Evolutionary conservation across 30 jellyfish, hydroid and myxozoan genomes (phyloP), one percentile per base, ranked within the genome.

Genomic region (Nemopilema nomurai): DNA sequence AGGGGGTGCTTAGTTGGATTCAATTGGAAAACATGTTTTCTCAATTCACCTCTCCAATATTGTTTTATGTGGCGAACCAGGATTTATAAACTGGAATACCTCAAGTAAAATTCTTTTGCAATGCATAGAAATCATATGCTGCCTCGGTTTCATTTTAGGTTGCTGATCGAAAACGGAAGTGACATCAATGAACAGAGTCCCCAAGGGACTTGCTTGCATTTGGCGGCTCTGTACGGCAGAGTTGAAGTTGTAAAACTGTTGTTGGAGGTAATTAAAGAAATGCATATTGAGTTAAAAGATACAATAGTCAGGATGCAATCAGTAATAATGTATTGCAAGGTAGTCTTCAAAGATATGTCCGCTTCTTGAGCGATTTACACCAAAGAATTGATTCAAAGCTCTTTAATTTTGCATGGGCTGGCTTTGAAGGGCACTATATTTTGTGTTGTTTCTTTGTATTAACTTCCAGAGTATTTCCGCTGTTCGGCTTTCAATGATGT

Each of bases 181-280:
- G 93, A 93, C 68, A 95, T 93, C 8, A 89, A 93, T 62, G 96
- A 88, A 21, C 85, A 74, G 49, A 83, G 87, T 8, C 30, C 94
- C 18, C 97, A 93, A 62, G 98, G 98, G 18, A 93, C 98, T 1
- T 76, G 93, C 31, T 67, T 93, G 30, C 98, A 93, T 70, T 76
- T 52, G 25, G 98, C 98, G 51, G 97, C 97, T 1, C 52, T 93
- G 64, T 93, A 82, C 71, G 98, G 98, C 49, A 93, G 84, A 74
- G 90, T 86, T 16, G 97, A 93, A 18, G 98, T 89, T 50, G 92
- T 86, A 29, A 87, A 86, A 28, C 50, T 85, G 27, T 88, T 93
- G 6, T 27, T 93, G 20, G 96, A 88, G 90, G 98, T 93, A 49
- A 73, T n/a, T n/a, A n/a, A n/a, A n/a, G n/a, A n/a, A n/a, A n/a